phyloP scores from a whole-genome alignment of 2,888 invertebrate species.

The Blastobasis lacticolella region DNA sequence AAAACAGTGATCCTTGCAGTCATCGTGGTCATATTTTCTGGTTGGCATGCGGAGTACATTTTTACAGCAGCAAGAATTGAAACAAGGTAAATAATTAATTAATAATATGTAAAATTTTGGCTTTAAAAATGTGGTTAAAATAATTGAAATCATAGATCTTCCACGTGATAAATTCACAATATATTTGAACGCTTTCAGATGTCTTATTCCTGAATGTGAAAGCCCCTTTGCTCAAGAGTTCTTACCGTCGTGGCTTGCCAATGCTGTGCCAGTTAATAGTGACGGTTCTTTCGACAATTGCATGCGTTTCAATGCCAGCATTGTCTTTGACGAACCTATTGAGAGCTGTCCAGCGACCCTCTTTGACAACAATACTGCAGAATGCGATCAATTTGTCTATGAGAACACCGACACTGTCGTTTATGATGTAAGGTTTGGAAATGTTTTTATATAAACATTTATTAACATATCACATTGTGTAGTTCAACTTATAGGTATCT shows the following conservation, averaged over 20 bases:
- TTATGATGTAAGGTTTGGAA: slow-evolving; percentile 30
- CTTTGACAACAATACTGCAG: slow-evolving; percentile 29
- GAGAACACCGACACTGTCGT: slow-evolving; percentile 44
- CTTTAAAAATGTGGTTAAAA: neutral
- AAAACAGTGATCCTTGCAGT: slow-evolving; percentile 18
- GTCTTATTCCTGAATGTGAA: slow-evolving; percentile 30
- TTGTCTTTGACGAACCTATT: neutral
- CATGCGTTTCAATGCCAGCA: slow-evolving; percentile 34
- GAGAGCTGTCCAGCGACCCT: slow-evolving; percentile 35
- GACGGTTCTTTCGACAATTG: slow-evolving; percentile 51
- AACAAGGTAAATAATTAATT: slow-evolving; percentile 20
- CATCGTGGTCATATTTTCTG: slow-evolving; percentile 22
- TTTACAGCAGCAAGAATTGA: slow-evolving; percentile 30
- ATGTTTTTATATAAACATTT: too few relatives aligned
- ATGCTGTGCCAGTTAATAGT: slow-evolving; percentile 40
- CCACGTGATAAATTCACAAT: neutral
- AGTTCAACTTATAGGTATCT: too few relatives aligned
- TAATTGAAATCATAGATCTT: neutral
- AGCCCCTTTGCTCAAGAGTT: slow-evolving; percentile 19
- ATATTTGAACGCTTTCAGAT: slow-evolving; percentile 16
- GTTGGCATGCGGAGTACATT: slow-evolving; percentile 27
- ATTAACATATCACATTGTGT: too few relatives aligned
- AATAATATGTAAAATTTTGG: too few relatives aligned
- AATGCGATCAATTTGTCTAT: slow-evolving; percentile 42
- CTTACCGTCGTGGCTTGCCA: slow-evolving; percentile 43